phyloP scores from a whole-genome alignment of 2,113 vertebrate genomes.

The Buteo buteo region DNA sequence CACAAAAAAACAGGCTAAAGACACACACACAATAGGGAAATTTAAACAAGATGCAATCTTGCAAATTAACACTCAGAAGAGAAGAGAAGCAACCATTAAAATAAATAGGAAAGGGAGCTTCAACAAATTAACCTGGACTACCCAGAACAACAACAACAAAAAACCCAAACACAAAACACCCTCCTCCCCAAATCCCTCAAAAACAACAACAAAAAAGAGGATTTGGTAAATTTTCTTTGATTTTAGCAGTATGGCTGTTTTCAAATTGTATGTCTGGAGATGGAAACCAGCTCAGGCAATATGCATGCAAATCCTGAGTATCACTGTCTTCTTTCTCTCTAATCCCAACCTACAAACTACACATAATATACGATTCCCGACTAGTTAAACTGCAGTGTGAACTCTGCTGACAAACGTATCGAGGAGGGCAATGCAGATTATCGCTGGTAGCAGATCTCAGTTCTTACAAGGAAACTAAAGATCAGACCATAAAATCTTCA shows the following conservation, averaged over 20 bases:
- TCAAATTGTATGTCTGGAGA: neutral
- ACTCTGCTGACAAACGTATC: accelerated
- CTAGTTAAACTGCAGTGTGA: neutral
- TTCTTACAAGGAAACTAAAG: neutral
- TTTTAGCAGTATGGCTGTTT: neutral
- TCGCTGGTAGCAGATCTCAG: accelerated
- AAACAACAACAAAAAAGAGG: neutral
- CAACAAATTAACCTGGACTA: neutral
- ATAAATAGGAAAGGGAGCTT: neutral
- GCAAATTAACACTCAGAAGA: neutral
- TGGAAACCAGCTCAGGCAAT: neutral
- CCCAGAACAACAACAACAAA: neutral
- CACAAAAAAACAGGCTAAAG: neutral
- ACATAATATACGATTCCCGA: neutral
- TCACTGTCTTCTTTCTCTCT: neutral
- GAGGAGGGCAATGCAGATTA: neutral
- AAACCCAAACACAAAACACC: accelerated
- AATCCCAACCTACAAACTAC: neutral
- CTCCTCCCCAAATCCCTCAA: neutral
- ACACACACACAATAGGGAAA: neutral
- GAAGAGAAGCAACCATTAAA: neutral
- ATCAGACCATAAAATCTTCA: neutral
- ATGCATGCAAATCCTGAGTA: accelerated
- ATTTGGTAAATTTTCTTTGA: neutral
- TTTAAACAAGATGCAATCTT: neutral